phyloP scores from a whole-genome alignment of 2,888 invertebrate species.

The Stenoptilia bipunctidactyla region DNA sequence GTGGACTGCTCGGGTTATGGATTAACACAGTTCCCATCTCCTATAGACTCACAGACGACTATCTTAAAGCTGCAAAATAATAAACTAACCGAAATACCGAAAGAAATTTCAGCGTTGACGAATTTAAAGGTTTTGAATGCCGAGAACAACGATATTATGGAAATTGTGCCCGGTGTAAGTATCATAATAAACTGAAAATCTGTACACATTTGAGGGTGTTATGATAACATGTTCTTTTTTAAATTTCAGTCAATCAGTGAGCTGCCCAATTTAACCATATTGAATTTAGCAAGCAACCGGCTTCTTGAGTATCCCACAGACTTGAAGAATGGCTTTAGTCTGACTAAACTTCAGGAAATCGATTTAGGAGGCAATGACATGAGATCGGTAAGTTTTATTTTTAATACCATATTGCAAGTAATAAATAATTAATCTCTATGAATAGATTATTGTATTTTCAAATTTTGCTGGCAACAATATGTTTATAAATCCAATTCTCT shows the following conservation, averaged over 20 bases:
- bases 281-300: slow-evolving; percentile 51
- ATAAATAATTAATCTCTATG: slow-evolving; percentile 6
- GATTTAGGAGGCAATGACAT: slow-evolving; percentile 62
- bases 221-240: slow-evolving; percentile 6
- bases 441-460: slow-evolving; percentile 1
- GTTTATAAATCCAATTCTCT: neutral
- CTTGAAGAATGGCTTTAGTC: slow-evolving; percentile 44
- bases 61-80: slow-evolving; percentile 51
- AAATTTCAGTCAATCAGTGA: slow-evolving; percentile 55
- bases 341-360: slow-evolving; percentile 47
- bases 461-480: neutral
- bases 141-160: slow-evolving; percentile 45
- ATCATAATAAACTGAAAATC: neutral
- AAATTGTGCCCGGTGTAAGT: slow-evolving; percentile 47
- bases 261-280: slow-evolving; percentile 34
- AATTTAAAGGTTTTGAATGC: slow-evolving; percentile 44
- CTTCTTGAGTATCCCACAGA: slow-evolving; percentile 53
- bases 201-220: too few relatives aligned
- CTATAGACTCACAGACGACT: slow-evolving; percentile 42
- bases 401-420: too few relatives aligned
- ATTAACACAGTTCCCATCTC: slow-evolving; percentile 57
- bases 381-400: slow-evolving; percentile 50
- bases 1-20: slow-evolving; percentile 62
- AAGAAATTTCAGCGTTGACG: slow-evolving; percentile 38
- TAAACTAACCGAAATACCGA: slow-evolving; percentile 48